Evolutionary conservation across 1,140 invertebrate species (phyloP), one percentile per base, ranked within the genome.

Genomic region (Philotrypesis tridentata): DNA sequence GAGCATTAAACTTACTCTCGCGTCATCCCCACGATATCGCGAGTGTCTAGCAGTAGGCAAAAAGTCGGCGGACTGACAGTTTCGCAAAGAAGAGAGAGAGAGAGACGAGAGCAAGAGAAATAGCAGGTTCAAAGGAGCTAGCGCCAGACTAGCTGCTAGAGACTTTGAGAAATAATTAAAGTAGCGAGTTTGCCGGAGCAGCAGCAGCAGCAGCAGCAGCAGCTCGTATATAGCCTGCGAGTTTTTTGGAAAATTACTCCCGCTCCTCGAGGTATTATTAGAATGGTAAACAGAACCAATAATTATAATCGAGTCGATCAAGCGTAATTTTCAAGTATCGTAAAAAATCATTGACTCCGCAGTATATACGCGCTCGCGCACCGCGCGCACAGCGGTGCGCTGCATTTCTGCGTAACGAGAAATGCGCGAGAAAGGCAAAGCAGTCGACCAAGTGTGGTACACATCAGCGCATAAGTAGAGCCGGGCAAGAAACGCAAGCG

Each of bases 331-430:
- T 5, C 33, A 37, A 37, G 33, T 37, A 37, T 5, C 33, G 33
- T 37, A 70, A 29, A 82, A n/a, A n/a, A n/a, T n/a, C n/a, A n/a
- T n/a, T n/a, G n/a, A n/a, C n/a, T n/a, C n/a, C n/a, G n/a, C n/a
- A n/a, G n/a, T n/a, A n/a, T n/a, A n/a, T n/a, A n/a, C n/a, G n/a
- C n/a, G n/a, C n/a, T n/a, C n/a, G n/a, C n/a, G n/a, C n/a, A n/a
- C n/a, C n/a, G n/a, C n/a, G n/a, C n/a, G n/a, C n/a, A n/a, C n/a
- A n/a, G n/a, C n/a, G n/a, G n/a, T n/a, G n/a, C n/a, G n/a, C n/a
- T 75, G 55, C 43, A 55, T 81, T 79, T 43, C 48, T 71, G 8
- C 40, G 60, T 61, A 71, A 71, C 43, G 31, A 71, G 77, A 33
- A n/a, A 33, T n/a, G 61, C n/a, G 37, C 7, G 23, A 12, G 48